phyloP scores from a whole-genome alignment of 2,797 vertebrate species.

The Labeo calbasu region DNA sequence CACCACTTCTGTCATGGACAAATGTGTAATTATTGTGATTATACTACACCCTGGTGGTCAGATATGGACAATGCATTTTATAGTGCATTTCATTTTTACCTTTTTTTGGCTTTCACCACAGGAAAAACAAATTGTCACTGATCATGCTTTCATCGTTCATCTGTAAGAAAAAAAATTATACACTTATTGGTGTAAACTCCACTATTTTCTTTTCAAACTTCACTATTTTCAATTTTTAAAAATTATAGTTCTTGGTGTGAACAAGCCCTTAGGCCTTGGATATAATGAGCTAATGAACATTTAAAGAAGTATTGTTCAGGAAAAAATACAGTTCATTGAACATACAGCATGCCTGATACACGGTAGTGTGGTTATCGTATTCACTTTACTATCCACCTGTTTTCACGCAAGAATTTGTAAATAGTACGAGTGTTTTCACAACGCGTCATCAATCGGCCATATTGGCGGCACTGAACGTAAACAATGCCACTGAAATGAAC shows the following conservation, averaged over 20 bases:
- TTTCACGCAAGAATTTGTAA: no score
- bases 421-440: no score
- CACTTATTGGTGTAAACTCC: not conserved
- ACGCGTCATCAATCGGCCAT: no score
- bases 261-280: not conserved
- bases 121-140: not conserved
- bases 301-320: no score
- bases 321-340: no score
- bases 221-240: not conserved
- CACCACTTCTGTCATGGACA: not conserved
- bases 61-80: not conserved
- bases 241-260: not conserved
- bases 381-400: no score
- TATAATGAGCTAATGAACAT: no score
- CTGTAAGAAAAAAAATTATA: not conserved
- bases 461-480: no score
- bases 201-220: not conserved
- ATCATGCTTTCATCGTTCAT: not conserved
- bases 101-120: not conserved
- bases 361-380: no score
- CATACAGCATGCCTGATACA: no score
- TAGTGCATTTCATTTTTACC: not conserved
- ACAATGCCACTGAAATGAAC: no score
- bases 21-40: not conserved
- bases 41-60: slow-evolving; percentile 14